phyloP scores from a whole-genome alignment of 2,113 vertebrate genomes.

The Ploceus nigricollis region DNA sequence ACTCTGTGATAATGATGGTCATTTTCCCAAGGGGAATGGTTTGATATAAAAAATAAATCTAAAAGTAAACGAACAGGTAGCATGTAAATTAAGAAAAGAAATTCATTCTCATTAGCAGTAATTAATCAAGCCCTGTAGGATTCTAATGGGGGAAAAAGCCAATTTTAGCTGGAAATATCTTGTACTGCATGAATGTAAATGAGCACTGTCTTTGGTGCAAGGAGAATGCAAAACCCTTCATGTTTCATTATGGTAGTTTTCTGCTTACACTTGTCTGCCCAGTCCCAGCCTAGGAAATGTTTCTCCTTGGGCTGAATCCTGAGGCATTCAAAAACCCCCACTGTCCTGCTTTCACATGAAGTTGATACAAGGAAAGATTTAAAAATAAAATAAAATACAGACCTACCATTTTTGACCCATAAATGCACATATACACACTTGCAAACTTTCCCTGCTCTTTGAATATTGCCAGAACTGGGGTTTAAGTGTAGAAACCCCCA shows the following conservation, averaged over 20 bases:
- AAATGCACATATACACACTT: not conserved
- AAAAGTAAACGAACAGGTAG: conserved; percentile 60
- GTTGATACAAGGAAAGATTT: not conserved
- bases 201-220: not conserved
- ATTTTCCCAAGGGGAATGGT: conserved; percentile 7
- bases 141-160: not conserved
- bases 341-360: not conserved
- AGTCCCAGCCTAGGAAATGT: not conserved
- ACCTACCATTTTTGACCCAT: not conserved
- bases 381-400: not conserved
- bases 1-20: conserved; percentile 60
- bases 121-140: conserved; percentile 51
- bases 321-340: not conserved
- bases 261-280: not conserved
- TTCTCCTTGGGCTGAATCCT: not conserved
- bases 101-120: conserved; percentile 54
- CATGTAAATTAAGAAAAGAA: not conserved
- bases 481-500: not conserved
- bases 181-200: not conserved
- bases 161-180: not conserved
- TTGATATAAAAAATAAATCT: conserved; percentile 39
- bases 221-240: not conserved
- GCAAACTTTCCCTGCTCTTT: not conserved
- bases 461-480: accelerated
- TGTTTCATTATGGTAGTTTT: not conserved